Evolutionary conservation across 2,888 invertebrate species (phyloP).

Genomic region (Rambutsinella grinnellia): DNA sequence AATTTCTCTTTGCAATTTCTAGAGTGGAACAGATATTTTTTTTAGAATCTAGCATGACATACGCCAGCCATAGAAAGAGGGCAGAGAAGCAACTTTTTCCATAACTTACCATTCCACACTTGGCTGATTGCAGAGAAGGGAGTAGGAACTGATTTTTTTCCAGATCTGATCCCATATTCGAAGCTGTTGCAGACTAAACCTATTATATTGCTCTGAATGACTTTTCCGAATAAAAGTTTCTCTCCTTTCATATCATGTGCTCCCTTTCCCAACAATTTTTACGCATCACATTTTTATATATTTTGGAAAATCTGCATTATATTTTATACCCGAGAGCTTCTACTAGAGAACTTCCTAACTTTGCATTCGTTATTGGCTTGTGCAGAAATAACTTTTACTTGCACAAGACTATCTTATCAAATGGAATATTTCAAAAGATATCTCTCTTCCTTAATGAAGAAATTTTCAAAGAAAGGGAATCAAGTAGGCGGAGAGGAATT

Average conservation of each 20-base stretch:
- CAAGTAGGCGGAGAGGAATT: no score
- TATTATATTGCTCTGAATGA: background rate
- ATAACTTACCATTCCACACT: slow-evolving; percentile 24
- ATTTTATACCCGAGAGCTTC: background rate
- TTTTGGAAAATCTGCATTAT: background rate
- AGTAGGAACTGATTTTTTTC: background rate
- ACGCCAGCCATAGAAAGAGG: background rate
- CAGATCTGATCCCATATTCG: background rate
- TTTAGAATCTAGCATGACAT: background rate
- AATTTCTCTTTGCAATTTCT: background rate
- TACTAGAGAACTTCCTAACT: background rate
- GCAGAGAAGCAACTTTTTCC: slow-evolving; percentile 38
- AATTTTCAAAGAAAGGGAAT: slow-evolving; percentile 5
- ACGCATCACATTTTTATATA: background rate
- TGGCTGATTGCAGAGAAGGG: background rate
- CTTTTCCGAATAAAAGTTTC: background rate
- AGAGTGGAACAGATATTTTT: no score
- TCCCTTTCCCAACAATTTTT: background rate
- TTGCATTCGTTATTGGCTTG: background rate
- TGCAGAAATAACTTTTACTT: no score
- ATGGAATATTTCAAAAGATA: slow-evolving; percentile 14
- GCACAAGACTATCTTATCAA: slow-evolving; percentile 15
- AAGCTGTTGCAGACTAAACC: background rate
- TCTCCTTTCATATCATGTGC: no score
- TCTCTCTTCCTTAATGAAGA: slow-evolving; percentile 19